Percentiles rank a stretch among this genome's conserved stretches.
Evolutionary conservation across 2,888 invertebrate genomes (phyloP).

Genomic region (Eupithecia exiguata): DNA sequence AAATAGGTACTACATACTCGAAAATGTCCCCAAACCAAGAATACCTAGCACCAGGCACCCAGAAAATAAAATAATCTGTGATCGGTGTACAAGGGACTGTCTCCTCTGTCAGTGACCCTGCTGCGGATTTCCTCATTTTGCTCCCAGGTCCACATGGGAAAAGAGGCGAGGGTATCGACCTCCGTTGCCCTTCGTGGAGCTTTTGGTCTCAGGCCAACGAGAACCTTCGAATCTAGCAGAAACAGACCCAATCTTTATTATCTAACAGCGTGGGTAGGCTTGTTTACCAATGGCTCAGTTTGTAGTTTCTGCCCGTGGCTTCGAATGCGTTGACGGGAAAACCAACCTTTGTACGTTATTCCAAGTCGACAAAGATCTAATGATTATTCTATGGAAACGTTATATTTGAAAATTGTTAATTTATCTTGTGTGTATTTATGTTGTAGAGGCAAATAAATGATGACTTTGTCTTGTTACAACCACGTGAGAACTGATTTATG

Average conservation of each 20-base stretch:
- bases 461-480: too few species aligned
- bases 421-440: too few species aligned
- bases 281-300: neutral
- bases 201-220: neutral
- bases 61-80: neutral
- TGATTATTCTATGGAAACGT: neutral
- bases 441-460: too few species aligned
- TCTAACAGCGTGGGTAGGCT: neutral
- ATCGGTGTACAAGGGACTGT: slow-evolving; percentile 9
- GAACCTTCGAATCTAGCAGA: neutral
- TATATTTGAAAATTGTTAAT: too few species aligned
- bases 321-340: neutral
- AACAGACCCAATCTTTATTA: neutral
- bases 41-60: neutral
- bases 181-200: slow-evolving; percentile 17
- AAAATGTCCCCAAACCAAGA: too few species aligned
- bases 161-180: slow-evolving; percentile 12
- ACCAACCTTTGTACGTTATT: neutral
- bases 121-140: slow-evolving; percentile 35
- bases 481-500: too few species aligned
- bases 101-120: slow-evolving; percentile 24
- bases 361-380: neutral
- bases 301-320: neutral
- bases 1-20: too few species aligned
- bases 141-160: slow-evolving; percentile 22